Evolutionary conservation across 1,140 invertebrate species (phyloP).

Genomic region (Marisa cornuarietis): DNA sequence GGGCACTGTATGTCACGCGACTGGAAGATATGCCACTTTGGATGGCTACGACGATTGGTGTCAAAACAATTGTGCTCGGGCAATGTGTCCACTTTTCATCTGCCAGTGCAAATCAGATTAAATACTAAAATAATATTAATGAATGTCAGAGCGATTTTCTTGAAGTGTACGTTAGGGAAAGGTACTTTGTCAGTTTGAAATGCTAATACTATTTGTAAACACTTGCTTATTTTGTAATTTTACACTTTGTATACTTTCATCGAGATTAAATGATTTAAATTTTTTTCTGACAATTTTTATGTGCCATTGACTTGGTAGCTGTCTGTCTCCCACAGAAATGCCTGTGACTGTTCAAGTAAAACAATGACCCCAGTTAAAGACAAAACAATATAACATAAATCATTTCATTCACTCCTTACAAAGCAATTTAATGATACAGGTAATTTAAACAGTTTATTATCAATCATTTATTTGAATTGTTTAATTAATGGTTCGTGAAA

Average conservation of each 20-base stretch:
- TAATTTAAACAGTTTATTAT: too few species aligned
- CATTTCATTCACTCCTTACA: too few species aligned
- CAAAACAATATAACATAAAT: too few species aligned
- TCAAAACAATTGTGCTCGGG: constrained; percentile 27
- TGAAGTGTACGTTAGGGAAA: not conserved
- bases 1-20: constrained; percentile 26
- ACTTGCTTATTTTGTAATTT: not conserved
- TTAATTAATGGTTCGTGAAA: too few species aligned
- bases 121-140: not conserved
- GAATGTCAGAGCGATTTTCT: not conserved
- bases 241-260: not conserved
- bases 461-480: too few species aligned
- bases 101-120: constrained; percentile 29
- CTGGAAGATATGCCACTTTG: constrained; percentile 26
- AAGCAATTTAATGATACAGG: too few species aligned
- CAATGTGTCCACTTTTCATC: constrained; percentile 35
- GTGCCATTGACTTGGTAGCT: not conserved
- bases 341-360: not conserved
- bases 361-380: too few species aligned
- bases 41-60: constrained; percentile 42
- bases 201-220: not conserved
- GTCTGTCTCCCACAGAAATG: not conserved
- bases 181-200: not conserved
- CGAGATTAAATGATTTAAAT: not conserved
- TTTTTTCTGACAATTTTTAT: not conserved